Evolutionary conservation across 2,797 vertebrate genomes (phyloP), one percentile per base, ranked within the genome.

Genomic region (Remorina albescens): DNA sequence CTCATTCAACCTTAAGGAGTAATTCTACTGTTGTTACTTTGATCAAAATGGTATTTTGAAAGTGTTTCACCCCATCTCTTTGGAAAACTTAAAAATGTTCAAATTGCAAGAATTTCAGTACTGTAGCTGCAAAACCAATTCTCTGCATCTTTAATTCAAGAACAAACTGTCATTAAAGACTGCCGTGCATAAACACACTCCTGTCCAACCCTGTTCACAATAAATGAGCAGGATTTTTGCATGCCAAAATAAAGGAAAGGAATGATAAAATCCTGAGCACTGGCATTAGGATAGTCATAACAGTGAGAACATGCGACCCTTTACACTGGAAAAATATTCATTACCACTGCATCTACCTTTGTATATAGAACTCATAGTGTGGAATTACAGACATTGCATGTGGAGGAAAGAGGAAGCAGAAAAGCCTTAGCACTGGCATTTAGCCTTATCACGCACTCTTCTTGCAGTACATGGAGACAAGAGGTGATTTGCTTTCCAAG

Each of bases 391-490:
- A 85, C 83, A 62, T 88, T 0, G 83, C 90, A 87, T 91, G 86
- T 46, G 55, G 71, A 72, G 75, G 73, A 90, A 91, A 89, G 84
- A 90, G 91, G 89, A 91, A 91, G 83, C 59, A 82, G 76, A 86
- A 88, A 89, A 87, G 79, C 88, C 80, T 83, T 61, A 79, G 80
- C 70, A 36, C 57, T 86, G 86, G 76, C 85, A 80, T 88, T 87
- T 85, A 81, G 82, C 74, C 83, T 50, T 78, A 84, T 91, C 90
- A 92, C 86, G 85, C 88, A 89, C 87, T 85, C 80, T 36, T 81
- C 61, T 16, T 55, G 72, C 64, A 79, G 82, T 74, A 56, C 78
- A 83, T 59, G 72, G 67, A 85, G 84, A 78, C 50, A 74, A 83
- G 71, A 85, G 82, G 87, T 86, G 86, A 85, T 77, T 84, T 69